phyloP scores from a whole-genome alignment of 2,888 invertebrate genomes.

The Eristalis intricaria region DNA sequence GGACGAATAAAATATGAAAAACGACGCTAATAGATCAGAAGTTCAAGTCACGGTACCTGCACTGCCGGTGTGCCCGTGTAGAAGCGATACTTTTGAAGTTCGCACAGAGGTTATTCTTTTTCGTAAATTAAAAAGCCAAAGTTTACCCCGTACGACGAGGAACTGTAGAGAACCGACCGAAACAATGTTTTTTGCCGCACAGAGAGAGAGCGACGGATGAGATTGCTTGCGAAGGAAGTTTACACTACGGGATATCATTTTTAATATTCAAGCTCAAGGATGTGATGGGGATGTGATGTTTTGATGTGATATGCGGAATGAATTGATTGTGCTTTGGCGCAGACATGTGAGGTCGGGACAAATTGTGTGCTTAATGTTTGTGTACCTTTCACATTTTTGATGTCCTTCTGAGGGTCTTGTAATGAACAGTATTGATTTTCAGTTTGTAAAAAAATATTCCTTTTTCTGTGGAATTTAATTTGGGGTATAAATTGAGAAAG shows the following conservation, averaged over 20 bases:
- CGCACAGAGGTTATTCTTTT: not conserved
- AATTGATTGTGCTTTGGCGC: not conserved
- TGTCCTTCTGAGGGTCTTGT: not conserved
- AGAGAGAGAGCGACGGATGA: not conserved
- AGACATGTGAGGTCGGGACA: not conserved
- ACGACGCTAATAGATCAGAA: slow-evolving; percentile 27
- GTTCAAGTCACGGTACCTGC: not conserved
- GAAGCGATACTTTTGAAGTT: slow-evolving; percentile 2
- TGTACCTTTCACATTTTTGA: not conserved
- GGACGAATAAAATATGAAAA: slow-evolving; percentile 6
- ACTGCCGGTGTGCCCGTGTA: not conserved
- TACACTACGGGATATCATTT: not conserved
- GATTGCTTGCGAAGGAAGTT: not conserved
- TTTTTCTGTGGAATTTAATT: not conserved
- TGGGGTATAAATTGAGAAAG: not conserved
- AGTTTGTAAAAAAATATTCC: not conserved
- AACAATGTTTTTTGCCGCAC: not conserved
- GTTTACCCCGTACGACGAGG: not conserved
- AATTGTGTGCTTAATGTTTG: not conserved
- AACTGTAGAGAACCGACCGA: not conserved
- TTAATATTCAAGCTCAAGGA: not conserved
- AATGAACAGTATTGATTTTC: not conserved
- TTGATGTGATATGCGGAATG: not conserved
- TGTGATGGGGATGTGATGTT: not conserved
- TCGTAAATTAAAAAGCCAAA: slow-evolving; percentile 17